Conservation (phyloP, 2,113 vertebrate species). For the Phylloscopus trochiloides region DNA sequence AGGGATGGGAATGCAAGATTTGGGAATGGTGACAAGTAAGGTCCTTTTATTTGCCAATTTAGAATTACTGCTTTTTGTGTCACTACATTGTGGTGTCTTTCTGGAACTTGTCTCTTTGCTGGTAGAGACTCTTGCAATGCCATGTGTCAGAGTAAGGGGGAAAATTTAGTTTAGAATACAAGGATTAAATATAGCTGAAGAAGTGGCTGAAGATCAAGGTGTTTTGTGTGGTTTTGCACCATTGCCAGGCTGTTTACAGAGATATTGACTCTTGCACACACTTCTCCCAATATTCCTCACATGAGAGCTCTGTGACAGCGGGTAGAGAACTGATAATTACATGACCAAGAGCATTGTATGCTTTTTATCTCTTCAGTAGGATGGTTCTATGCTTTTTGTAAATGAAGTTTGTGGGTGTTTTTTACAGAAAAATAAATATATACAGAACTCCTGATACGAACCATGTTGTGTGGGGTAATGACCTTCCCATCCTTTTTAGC, state of each 20-base stretch:
- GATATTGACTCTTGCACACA: rapidly evolving
- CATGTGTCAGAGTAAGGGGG: neutral
- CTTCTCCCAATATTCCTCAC: neutral
- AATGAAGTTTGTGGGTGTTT: neutral
- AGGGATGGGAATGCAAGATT: neutral
- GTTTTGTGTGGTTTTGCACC: neutral
- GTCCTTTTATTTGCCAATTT: neutral
- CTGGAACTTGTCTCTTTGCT: neutral
- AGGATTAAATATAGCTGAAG: neutral
- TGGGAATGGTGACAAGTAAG: neutral
- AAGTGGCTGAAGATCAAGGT: neutral
- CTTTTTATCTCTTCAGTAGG: neutral
- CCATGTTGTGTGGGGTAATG: neutral
- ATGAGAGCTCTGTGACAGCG: neutral
- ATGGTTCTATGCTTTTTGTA: neutral
- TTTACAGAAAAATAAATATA: neutral
- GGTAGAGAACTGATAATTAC: neutral
- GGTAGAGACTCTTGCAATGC: neutral
- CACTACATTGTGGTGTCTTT: neutral
- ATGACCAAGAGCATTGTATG: neutral
- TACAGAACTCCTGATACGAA: neutral
- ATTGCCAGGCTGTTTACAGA: neutral
- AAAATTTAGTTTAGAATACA: neutral
- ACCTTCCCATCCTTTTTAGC: neutral
- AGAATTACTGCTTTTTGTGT: neutral